A percentile compares a stretch with the other conserved stretches of the same genome.
These are phyloP conservation scores for Neoaliturus tenellus DNA, from an alignment of 2,888 invertebrate genomes.

Conservation along the genomic window DNA sequence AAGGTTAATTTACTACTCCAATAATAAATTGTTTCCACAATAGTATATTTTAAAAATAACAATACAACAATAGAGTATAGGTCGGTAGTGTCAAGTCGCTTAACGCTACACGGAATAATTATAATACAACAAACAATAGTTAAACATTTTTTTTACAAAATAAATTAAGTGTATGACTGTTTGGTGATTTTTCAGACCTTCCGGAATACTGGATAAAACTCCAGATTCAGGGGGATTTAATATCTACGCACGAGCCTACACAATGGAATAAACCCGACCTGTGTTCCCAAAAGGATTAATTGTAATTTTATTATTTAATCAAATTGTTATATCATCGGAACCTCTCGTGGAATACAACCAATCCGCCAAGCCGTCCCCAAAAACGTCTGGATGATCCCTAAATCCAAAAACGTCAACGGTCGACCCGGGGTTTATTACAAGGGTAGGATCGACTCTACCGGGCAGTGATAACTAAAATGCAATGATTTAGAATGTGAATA, in stretches of 20 bases:
- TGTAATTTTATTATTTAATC: slow-evolving; percentile 58
- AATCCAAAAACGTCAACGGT: neutral
- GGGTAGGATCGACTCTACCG: slow-evolving; percentile 48
- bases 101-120: slow-evolving; percentile 4
- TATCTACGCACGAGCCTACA: slow-evolving; percentile 46
- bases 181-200: slow-evolving; percentile 22
- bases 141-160: slow-evolving; percentile 52
- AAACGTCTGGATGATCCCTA: slow-evolving; percentile 8
- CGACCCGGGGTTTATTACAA: slow-evolving; percentile 44
- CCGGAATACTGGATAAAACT: slow-evolving; percentile 50
- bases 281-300: slow-evolving; percentile 34
- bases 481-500: slow-evolving; percentile 94
- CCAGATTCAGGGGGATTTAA: slow-evolving; percentile 25
- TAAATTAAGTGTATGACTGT: slow-evolving; percentile 7
- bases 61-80: slow-evolving; percentile 51
- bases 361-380: neutral
- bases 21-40: slow-evolving; percentile 30
- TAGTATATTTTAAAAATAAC: slow-evolving; percentile 52
- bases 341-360: neutral
- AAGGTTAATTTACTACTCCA: slow-evolving; percentile 25
- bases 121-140: slow-evolving; percentile 41
- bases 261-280: slow-evolving; percentile 42
- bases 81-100: slow-evolving; percentile 53
- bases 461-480: slow-evolving; percentile 63
- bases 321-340: slow-evolving; percentile 36